Conservation (phyloP, 2,888 invertebrate genomes). For the Drosophila neutralis region DNA sequence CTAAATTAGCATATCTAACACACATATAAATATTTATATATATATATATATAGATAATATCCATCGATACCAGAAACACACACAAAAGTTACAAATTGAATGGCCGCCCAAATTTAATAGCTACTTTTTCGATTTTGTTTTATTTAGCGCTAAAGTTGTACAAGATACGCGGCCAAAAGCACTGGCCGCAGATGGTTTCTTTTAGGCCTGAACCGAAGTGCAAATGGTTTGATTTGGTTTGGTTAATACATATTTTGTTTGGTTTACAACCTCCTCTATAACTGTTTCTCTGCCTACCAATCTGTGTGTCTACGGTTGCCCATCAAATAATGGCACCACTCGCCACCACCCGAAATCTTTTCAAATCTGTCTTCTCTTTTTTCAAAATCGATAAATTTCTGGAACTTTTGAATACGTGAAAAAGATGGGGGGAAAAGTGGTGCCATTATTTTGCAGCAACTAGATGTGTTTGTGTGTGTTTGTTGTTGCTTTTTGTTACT, state of each 20-base stretch:
- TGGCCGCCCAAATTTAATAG: slow-evolving; percentile 43
- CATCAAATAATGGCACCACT: neutral
- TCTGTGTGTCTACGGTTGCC: slow-evolving; percentile 7
- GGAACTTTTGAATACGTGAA: neutral
- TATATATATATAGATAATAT: neutral
- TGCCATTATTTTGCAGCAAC: neutral
- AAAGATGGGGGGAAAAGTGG: neutral
- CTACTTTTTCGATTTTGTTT: slow-evolving; percentile 71
- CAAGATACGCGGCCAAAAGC: slow-evolving; percentile 85
- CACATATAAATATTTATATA: slow-evolving; percentile 18
- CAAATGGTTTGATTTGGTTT: slow-evolving; percentile 64
- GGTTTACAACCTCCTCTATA: slow-evolving; percentile 38
- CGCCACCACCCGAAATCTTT: neutral
- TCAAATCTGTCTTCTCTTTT: neutral
- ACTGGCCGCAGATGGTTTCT: slow-evolving; percentile 85
- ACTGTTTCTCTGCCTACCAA: slow-evolving; percentile 21
- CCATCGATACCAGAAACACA: slow-evolving; percentile 22
- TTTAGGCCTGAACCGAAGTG: slow-evolving; percentile 82
- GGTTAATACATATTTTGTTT: slow-evolving; percentile 38
- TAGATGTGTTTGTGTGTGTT: slow-evolving; percentile 28
- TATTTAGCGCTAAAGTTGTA: slow-evolving; percentile 83
- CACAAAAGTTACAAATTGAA: slow-evolving; percentile 14
- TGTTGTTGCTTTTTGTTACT: slow-evolving; percentile 35
- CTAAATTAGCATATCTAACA: slow-evolving; percentile 2
- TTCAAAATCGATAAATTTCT: neutral